Evolutionary conservation across 2,888 invertebrate genomes (phyloP).

Genomic region (Perithous albicinctus): DNA sequence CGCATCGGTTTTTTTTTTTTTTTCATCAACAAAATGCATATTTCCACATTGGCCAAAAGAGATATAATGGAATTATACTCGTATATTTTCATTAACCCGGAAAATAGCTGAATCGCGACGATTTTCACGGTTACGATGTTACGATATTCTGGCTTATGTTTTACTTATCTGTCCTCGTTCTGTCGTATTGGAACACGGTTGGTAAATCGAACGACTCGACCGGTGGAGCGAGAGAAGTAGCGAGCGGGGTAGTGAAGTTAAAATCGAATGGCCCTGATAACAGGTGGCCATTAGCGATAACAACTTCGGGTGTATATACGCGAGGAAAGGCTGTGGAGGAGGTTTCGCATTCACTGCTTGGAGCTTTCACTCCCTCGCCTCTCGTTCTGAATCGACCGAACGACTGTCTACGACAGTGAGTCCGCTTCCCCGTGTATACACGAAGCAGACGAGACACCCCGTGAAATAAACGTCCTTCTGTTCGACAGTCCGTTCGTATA

Average conservation of each 20-base stretch:
- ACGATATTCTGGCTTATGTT: conserved; percentile 35
- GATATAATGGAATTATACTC: conserved; percentile 30
- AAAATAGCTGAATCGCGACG: conserved; percentile 24
- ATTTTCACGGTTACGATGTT: neutral
- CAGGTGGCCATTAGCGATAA: conserved; percentile 77
- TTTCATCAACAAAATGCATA: conserved; percentile 31
- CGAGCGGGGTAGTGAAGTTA: conserved; percentile 59
- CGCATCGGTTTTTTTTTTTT: neutral
- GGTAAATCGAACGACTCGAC: conserved; percentile 62
- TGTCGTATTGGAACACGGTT: conserved; percentile 41
- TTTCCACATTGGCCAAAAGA: neutral
- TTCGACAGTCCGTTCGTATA: conserved; percentile 35
- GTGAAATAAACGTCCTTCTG: conserved; percentile 74
- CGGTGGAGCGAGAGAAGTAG: conserved; percentile 43
- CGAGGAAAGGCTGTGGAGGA: conserved; percentile 31
- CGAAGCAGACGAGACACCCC: conserved; percentile 63
- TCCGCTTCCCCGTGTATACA: conserved; percentile 6
- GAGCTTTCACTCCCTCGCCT: conserved; percentile 25
- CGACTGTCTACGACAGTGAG: conserved; percentile 73
- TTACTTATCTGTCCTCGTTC: conserved; percentile 34
- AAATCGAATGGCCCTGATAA: conserved; percentile 75
- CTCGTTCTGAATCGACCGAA: conserved; percentile 68
- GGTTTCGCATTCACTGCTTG: conserved; percentile 36
- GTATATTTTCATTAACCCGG: conserved; percentile 41
- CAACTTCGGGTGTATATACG: conserved; percentile 73